phyloP scores from a whole-genome alignment of 2,113 vertebrate species.

The Centropristis striata region DNA sequence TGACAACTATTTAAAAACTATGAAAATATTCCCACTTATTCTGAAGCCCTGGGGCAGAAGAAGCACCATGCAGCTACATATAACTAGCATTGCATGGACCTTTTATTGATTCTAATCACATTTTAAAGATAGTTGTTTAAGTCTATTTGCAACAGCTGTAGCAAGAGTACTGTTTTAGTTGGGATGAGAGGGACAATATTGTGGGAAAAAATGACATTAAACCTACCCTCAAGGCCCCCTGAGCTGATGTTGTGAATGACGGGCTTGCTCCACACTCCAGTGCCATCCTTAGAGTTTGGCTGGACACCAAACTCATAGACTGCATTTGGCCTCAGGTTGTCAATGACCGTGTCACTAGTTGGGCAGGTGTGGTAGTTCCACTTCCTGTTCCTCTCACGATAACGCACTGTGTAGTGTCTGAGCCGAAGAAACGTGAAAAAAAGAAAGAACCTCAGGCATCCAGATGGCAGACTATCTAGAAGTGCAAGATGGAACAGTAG shows the following conservation, averaged over 20 bases:
- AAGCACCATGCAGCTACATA: not conserved
- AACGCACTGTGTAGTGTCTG: slow-evolving; percentile 96
- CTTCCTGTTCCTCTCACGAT: slow-evolving; percentile 93
- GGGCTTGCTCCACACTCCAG: slow-evolving; percentile 92
- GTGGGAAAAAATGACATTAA: not conserved
- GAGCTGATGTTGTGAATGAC: slow-evolving; percentile 88
- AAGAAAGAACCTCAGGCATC: not conserved
- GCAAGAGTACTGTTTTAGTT: not conserved
- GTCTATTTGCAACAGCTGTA: not conserved
- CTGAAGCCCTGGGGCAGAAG: too few relatives aligned
- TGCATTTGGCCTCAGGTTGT: slow-evolving; percentile 92
- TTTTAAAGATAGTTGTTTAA: too few relatives aligned
- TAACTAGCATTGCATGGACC: not conserved
- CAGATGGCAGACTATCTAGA: not conserved
- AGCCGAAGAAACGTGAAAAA: slow-evolving; percentile 31
- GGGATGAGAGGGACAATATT: not conserved
- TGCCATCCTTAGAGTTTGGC: slow-evolving; percentile 84
- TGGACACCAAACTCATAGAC: slow-evolving; percentile 96
- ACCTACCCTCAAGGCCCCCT: slow-evolving; percentile 43
- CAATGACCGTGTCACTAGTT: slow-evolving; percentile 93
- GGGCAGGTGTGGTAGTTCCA: slow-evolving; percentile 97
- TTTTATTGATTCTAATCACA: not conserved
- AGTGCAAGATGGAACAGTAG: not conserved
- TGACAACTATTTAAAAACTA: not conserved
- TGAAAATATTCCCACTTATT: not conserved